Evolutionary conservation across 2,888 invertebrate species (phyloP).

Genomic region (Diarsia brunnea): DNA sequence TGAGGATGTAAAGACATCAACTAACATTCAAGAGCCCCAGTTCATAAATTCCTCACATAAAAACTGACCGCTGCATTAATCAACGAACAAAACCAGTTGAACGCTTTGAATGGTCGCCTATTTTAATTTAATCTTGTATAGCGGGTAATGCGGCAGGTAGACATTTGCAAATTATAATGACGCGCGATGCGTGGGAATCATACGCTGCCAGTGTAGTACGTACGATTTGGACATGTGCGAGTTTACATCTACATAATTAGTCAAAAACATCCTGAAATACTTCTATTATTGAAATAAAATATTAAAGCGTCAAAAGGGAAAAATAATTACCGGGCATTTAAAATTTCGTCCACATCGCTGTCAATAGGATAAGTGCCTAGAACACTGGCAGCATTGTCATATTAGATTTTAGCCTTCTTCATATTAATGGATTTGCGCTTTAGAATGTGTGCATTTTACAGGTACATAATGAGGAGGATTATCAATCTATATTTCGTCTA

Average conservation of each 20-base stretch:
- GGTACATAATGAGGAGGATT: no score
- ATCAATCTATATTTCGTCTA: neutral
- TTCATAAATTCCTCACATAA: conserved; percentile 8
- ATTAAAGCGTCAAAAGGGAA: no score
- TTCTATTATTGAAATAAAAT: no score
- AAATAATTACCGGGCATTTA: no score
- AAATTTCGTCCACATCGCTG: no score
- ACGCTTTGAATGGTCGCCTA: conserved; percentile 16
- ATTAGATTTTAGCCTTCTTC: neutral
- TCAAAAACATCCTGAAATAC: no score
- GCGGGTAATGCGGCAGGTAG: conserved; percentile 43
- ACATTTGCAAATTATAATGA: conserved; percentile 55
- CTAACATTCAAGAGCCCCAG: neutral
- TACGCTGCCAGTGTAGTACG: conserved; percentile 13
- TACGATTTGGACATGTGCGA: conserved; percentile 20
- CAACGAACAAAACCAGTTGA: conserved; percentile 9
- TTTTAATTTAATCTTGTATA: conserved; percentile 17
- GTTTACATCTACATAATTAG: neutral
- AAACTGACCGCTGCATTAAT: conserved; percentile 4
- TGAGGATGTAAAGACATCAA: neutral
- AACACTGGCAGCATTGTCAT: no score
- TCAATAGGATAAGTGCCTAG: no score
- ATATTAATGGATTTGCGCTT: neutral
- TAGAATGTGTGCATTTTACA: neutral
- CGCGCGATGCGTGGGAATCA: conserved; percentile 62